phyloP scores from a whole-genome alignment of 2,113 vertebrate species.

The Leptosomus discolor region DNA sequence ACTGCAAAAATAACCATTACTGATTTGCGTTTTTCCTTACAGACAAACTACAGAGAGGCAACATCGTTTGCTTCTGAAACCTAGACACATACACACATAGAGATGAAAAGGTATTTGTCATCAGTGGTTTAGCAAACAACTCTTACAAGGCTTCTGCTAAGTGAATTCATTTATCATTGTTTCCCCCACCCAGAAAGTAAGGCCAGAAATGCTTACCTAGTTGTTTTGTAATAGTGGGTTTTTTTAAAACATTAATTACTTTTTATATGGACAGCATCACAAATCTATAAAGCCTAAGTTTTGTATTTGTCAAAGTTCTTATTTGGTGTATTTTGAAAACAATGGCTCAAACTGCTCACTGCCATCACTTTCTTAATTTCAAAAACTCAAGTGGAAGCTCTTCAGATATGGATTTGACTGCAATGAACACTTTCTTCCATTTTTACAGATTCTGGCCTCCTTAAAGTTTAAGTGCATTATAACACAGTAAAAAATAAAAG shows the following conservation, averaged over 20 bases:
- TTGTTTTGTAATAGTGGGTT: not conserved
- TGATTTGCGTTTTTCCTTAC: slow-evolving; percentile 10
- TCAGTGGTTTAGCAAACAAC: not conserved
- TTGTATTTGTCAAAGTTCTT: not conserved
- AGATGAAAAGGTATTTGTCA: not conserved
- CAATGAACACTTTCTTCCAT: not conserved
- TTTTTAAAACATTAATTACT: not conserved
- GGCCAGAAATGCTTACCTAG: not conserved
- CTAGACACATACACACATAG: not conserved
- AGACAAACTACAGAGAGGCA: not conserved
- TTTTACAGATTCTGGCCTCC: not conserved
- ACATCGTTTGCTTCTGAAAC: not conserved
- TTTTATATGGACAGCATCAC: not conserved
- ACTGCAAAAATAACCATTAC: slow-evolving; percentile 5
- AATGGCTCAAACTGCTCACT: not conserved
- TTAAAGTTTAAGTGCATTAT: not conserved
- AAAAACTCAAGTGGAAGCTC: not conserved
- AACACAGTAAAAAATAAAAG: not conserved
- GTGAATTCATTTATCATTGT: not conserved
- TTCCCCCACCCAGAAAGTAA: not conserved
- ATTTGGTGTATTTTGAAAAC: not conserved
- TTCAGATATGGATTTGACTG: not conserved
- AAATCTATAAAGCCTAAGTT: not conserved
- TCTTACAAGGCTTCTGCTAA: not conserved
- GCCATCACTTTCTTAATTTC: not conserved